Percentiles rank a stretch among this genome's conserved stretches.
These are phyloP conservation scores for Bruchidius siliquastri DNA, from an alignment of 2,888 invertebrate genomes.

Conservation along the genomic window DNA sequence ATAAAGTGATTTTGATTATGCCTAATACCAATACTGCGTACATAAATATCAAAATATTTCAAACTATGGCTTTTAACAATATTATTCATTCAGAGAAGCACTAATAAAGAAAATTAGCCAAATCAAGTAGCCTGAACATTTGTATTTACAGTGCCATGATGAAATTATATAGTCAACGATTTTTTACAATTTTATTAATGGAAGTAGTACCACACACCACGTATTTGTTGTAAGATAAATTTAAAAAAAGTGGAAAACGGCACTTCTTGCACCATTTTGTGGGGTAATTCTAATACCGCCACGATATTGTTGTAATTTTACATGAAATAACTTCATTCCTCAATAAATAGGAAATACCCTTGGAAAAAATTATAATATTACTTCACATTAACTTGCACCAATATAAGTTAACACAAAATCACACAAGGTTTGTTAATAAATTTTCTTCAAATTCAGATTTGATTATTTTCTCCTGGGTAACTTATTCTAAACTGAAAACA, in stretches of 20 bases:
- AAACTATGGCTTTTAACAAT: no score
- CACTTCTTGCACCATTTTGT: no score
- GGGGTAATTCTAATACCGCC: neutral
- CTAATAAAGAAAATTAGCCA: no score
- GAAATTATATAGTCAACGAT: no score
- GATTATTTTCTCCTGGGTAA: neutral
- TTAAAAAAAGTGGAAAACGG: neutral
- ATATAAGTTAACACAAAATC: neutral
- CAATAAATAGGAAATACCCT: neutral
- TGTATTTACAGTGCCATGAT: no score
- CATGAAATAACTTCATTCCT: neutral
- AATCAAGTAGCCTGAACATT: no score
- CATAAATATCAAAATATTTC: no score
- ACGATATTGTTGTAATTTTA: neutral
- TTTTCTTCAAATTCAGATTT: neutral
- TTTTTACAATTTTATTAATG: no score
- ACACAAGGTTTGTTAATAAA: neutral
- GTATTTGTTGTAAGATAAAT: neutral
- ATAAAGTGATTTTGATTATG: no score
- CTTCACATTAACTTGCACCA: neutral
- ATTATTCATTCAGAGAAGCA: no score
- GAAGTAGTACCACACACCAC: neutral
- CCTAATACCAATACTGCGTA: no score
- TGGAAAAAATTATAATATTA: neutral
- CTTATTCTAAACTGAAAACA: neutral